phyloP scores from a whole-genome alignment of 2,797 vertebrate species.

The Arrhamphus sclerolepis region DNA sequence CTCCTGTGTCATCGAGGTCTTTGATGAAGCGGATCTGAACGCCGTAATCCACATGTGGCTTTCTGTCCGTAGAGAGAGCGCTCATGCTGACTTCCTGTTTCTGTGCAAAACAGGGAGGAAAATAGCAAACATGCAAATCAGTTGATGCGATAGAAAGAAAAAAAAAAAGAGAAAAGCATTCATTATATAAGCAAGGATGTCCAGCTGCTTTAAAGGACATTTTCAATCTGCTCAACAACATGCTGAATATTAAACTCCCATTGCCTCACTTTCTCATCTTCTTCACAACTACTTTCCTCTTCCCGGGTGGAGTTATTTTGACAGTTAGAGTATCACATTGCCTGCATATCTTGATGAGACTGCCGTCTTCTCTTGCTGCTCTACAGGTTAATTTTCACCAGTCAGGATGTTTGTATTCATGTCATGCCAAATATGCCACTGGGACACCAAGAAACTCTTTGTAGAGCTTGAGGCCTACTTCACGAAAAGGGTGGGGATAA shows the following conservation, averaged over 20 bases:
- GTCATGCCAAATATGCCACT: slow-evolving; percentile 53
- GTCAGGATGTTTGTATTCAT: slow-evolving; percentile 40
- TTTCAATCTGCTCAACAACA: no score
- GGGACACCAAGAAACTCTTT: slow-evolving; percentile 48
- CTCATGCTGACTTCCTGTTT: slow-evolving; percentile 76
- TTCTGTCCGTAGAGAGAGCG: slow-evolving; percentile 81
- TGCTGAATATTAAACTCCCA: background rate
- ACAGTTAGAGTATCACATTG: slow-evolving; percentile 31
- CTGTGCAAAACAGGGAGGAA: slow-evolving; percentile 5
- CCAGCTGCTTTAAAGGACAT: background rate
- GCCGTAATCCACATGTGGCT: slow-evolving; percentile 87
- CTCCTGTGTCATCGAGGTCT: slow-evolving; percentile 83
- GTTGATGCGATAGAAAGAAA: slow-evolving; percentile 21
- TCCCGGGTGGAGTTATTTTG: slow-evolving; percentile 18
- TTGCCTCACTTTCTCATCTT: slow-evolving; percentile 4
- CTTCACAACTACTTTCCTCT: slow-evolving; percentile 5
- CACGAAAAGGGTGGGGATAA: slow-evolving; percentile 22
- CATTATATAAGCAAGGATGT: slow-evolving; percentile 2
- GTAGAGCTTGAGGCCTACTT: slow-evolving; percentile 28
- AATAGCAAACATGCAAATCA: slow-evolving; percentile 54
- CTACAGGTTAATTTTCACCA: slow-evolving; percentile 36
- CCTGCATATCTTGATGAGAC: slow-evolving; percentile 43
- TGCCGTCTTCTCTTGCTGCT: slow-evolving; percentile 29
- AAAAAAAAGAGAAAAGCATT: background rate
- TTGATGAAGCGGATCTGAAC: slow-evolving; percentile 98